A percentile compares a stretch with the other conserved stretches of the same genome.
phyloP scores from a whole-genome alignment of 2,113 vertebrate species.

The Paradoxurus hermaphroditus region DNA sequence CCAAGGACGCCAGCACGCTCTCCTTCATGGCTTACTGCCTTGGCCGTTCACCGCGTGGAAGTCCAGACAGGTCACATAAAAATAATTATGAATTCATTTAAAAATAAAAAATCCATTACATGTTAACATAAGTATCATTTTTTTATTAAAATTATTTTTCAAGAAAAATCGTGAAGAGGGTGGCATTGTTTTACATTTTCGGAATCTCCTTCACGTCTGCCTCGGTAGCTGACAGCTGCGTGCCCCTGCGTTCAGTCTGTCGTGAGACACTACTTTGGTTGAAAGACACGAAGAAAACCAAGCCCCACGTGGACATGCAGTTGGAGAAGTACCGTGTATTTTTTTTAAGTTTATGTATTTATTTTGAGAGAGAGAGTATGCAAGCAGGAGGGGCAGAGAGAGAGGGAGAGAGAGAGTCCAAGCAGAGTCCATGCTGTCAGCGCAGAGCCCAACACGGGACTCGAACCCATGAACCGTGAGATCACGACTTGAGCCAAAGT shows the following conservation, averaged over 20 bases:
- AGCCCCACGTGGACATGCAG: neutral
- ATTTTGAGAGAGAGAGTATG: no score
- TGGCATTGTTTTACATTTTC: neutral
- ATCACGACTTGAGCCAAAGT: no score
- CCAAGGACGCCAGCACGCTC: neutral
- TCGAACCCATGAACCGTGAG: no score
- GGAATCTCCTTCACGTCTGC: rapidly evolving
- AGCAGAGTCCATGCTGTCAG: no score
- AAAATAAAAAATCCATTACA: neutral
- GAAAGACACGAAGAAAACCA: no score
- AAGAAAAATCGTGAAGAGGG: neutral
- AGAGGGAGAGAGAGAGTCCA: no score
- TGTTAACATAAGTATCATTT: no score
- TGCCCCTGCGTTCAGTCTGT: neutral
- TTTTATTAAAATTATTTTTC: neutral
- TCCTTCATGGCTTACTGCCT: neutral
- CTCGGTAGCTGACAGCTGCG: neutral
- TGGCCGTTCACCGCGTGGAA: no score
- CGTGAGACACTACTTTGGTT: rapidly evolving
- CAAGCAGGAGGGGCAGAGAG: no score
- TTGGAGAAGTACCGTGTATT: neutral
- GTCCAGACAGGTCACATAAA: neutral
- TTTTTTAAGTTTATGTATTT: no score
- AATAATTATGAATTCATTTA: no score
- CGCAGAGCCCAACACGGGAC: no score